phyloP scores from a whole-genome alignment of 1,140 invertebrate species.

The Oryzaephilus surinamensis region DNA sequence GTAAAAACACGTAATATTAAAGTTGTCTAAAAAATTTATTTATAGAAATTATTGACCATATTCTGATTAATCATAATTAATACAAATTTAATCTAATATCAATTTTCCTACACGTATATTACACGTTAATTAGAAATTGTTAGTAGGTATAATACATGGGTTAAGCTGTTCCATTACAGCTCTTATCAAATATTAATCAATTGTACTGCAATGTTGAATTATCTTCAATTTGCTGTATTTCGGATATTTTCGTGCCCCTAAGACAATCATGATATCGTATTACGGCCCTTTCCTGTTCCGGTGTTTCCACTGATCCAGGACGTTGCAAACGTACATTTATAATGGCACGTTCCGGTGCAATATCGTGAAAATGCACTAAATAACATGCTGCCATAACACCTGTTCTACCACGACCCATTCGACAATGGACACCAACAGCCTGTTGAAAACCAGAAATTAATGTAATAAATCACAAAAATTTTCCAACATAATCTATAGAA shows the following conservation, averaged over 20 bases:
- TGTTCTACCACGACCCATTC: constrained; percentile 54
- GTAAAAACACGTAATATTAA: no score
- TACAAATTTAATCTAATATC: no score
- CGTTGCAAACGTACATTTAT: constrained; percentile 46
- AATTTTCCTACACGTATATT: no score
- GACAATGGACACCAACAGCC: constrained; percentile 57
- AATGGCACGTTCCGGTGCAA: constrained; percentile 51
- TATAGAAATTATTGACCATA: no score
- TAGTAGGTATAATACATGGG: no score
- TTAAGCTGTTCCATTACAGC: no score
- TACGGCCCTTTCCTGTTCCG: constrained; percentile 52
- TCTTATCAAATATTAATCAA: no score
- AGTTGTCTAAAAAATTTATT: no score
- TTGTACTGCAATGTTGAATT: no score
- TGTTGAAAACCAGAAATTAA: constrained; percentile 27
- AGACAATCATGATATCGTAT: constrained; percentile 48
- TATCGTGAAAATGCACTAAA: constrained; percentile 47
- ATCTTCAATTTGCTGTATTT: constrained; percentile 1
- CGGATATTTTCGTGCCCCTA: constrained; percentile 27
- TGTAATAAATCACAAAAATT: neutral
- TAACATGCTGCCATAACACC: constrained; percentile 62
- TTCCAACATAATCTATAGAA: no score
- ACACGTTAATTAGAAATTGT: no score
- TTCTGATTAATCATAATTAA: no score
- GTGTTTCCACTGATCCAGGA: constrained; percentile 57